Conservation (phyloP, 2,888 invertebrate genomes). For the Drosophila meridionalis region DNA sequence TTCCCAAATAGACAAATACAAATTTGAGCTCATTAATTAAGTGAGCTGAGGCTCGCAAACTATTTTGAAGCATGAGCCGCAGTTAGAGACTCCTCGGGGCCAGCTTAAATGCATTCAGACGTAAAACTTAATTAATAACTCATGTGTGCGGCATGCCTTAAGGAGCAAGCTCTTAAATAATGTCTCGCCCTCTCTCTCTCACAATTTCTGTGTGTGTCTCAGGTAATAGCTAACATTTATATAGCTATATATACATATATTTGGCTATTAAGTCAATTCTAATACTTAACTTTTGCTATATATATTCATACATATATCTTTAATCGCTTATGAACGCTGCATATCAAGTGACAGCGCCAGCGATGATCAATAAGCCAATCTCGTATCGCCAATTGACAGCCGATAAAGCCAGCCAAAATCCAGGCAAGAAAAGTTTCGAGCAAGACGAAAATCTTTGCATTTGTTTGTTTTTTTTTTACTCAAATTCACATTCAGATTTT, state of each 20-base stretch:
- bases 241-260: neutral
- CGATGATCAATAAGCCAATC: conserved; percentile 76
- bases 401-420: conserved; percentile 19
- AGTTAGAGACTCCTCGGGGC: neutral
- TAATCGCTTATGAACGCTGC: conserved; percentile 43
- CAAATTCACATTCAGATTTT: conserved; percentile 40
- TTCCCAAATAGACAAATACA: neutral
- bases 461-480: conserved; percentile 32
- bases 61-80: neutral
- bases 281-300: conserved; percentile 45
- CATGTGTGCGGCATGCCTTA: neutral
- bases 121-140: conserved; percentile 14
- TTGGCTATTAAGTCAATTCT: conserved; percentile 54
- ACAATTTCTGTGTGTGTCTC: too few relatives aligned
- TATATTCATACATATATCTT: conserved; percentile 20
- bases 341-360: conserved; percentile 62
- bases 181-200: neutral
- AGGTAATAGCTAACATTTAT: neutral
- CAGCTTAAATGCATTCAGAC: conserved; percentile 8
- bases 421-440: conserved; percentile 6
- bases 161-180: neutral
- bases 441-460: conserved; percentile 28
- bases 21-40: conserved; percentile 4
- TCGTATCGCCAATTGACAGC: conserved; percentile 55
- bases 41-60: neutral